Base-by-base conservation (phyloP, 92 coral and sea anemone species). In the Palythoa grandis region DNA sequence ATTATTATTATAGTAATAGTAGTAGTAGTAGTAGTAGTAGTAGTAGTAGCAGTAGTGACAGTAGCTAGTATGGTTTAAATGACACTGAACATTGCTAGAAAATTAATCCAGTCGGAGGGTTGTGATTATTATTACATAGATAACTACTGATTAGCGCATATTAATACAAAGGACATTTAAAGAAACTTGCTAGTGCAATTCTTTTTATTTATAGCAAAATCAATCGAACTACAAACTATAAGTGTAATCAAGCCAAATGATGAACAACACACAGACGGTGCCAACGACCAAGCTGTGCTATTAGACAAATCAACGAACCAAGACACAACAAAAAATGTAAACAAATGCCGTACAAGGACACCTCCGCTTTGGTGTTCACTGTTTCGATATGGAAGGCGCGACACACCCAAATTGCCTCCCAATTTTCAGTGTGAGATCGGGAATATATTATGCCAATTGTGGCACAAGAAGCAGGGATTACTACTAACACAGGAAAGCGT, bases 301-400 rank as follows among this genome's bases (percentile, higher is more conserved):
- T 24, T 60, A 14, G 70, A 48, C 9, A 2, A 10, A 15, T 15
- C 74, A 5, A 25, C 24, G 15, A 6, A 13, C 9, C 13, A 66
- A 10, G 1, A 29, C 35, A 29, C 35, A 8, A 11, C 0, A 22
- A 39, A 20, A 43, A 54, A 4, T 80, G 61, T 22, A 3, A 2
- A 70, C 39, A 24, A 24, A 47, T 12, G 35, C 35, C 1, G 1
- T 29, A 29, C 35, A 47, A 40, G 39, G 84, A 24, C 16, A 39
- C 7, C 16, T 3, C 4, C 25, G 35, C 17, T 2, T 5, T 67
- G 3, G n/a, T 76, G 74, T 22, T 8, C 3, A 0, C 3, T 6
- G 3, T 53, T n/a, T 40, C 74, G 85, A 12, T 80, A 80, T 80
- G 85, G 85, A 67, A 53, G 85, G 25, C 85, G 85, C 52, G 85